phyloP scores from a whole-genome alignment of 2,113 vertebrate genomes.

The Callorhinus ursinus region DNA sequence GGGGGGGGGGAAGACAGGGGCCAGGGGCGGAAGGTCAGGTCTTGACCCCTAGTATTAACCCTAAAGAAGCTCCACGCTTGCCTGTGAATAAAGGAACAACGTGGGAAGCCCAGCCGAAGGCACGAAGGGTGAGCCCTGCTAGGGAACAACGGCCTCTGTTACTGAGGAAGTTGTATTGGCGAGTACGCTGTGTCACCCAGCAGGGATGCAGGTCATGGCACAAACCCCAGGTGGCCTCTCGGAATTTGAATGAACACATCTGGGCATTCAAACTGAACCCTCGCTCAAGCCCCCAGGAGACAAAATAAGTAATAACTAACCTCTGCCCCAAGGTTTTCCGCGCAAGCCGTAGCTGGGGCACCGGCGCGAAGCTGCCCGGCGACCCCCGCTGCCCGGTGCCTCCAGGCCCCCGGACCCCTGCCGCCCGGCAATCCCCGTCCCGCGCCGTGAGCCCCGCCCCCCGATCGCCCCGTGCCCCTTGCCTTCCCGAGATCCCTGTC shows the following conservation, averaged over 20 bases:
- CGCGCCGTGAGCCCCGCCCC: too few species aligned
- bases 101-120: neutral
- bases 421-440: too few species aligned
- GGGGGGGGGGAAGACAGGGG: too few species aligned
- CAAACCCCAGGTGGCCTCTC: neutral
- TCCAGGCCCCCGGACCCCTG: too few species aligned
- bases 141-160: neutral
- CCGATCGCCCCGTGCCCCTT: too few species aligned
- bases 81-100: neutral
- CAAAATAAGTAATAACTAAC: neutral
- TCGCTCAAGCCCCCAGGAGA: neutral
- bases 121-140: neutral
- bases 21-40: neutral
- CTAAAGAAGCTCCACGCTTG: fast-evolving
- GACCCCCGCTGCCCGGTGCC: too few species aligned
- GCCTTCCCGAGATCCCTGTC: too few species aligned
- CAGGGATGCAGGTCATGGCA: neutral
- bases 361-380: neutral
- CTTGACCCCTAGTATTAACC: neutral
- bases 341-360: too few species aligned
- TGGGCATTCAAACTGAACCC: neutral
- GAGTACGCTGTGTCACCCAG: neutral
- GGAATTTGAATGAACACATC: neutral
- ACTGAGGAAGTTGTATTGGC: neutral
- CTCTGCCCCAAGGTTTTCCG: neutral